Evolutionary conservation across 2,888 invertebrate genomes (phyloP), one percentile per base, ranked within the genome.

Genomic region (Prosopocoilus inquinatus): DNA sequence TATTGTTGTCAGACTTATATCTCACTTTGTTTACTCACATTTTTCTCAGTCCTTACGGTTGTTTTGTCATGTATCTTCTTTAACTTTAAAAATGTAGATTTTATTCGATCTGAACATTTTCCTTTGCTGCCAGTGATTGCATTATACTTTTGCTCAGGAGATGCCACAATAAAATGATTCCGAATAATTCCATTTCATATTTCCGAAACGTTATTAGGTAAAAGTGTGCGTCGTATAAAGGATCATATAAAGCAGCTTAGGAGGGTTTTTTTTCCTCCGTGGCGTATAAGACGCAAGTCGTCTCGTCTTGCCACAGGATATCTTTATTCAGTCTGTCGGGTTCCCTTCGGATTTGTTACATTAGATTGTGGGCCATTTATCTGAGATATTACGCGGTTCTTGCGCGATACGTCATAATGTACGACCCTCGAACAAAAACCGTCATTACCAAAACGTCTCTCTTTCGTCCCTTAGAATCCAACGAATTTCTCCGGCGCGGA

Each of bases 291-390:
- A 50, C 43, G 50, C 41, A 38, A 11, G 45, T 11, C 36, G 38
- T 16, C 13, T 15, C 15, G 16, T 11, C 47, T 47, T 36, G 20
- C 35, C 34, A 44, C 45, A 33, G 52, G 46, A 52, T 52, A 52
- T 45, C 52, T 46, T 52, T 52, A 52, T 52, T 52, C 46, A 46
- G 46, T 51, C 34, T 36, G 41, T 41, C 41, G 41, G 28, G 38
- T 35, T 47, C 47, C 38, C 36, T 51, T 46, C 38, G 46, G 52
- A 52, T 52, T 52, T 52, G 46, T 46, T 52, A 54, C 48, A 43
- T 41, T 53, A 54, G 45, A 50, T 38, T 50, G 48, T 35, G 50
- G 43, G 44, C 45, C 54, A 54, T 54, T 54, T 54, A 54, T 54
- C 54, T 49, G 44, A 32, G 44, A 54, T 54, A 54, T 54, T 54